Conservation (phyloP, 2,888 invertebrate genomes). For the Desoria tigrina region DNA sequence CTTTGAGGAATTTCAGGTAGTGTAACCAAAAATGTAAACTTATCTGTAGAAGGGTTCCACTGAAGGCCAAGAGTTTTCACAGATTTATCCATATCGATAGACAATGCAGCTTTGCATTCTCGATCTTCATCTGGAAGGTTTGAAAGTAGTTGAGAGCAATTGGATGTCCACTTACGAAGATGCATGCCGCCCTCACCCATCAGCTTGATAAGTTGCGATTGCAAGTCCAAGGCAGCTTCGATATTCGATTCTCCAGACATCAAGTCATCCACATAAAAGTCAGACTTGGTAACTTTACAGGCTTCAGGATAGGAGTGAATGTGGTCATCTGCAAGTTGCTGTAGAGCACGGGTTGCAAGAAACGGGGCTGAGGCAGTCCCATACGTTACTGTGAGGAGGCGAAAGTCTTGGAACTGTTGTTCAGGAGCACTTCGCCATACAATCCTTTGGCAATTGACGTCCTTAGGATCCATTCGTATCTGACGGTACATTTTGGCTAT, state of each 20-base stretch:
- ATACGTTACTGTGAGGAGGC: constrained; percentile 55
- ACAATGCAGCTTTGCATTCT: neutral
- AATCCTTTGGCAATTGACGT: constrained; percentile 55
- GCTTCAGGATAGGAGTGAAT: constrained; percentile 24
- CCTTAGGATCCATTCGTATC: constrained; percentile 50
- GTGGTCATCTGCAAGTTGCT: constrained; percentile 53
- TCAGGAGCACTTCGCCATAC: constrained; percentile 54
- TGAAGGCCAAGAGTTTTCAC: constrained; percentile 33
- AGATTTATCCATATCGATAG: constrained; percentile 1
- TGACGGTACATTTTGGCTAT: constrained; percentile 57
- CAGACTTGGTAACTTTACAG: constrained; percentile 33
- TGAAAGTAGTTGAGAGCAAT: constrained; percentile 15
- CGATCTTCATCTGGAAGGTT: constrained; percentile 17
- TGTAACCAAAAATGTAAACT: neutral
- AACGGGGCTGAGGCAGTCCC: constrained; percentile 54
- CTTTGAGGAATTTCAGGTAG: neutral
- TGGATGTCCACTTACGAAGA: constrained; percentile 31
- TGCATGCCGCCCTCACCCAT: constrained; percentile 6
- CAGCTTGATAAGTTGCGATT: constrained; percentile 13
- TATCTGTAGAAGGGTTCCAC: constrained; percentile 31
- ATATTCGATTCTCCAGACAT: constrained; percentile 10
- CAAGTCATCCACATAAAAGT: constrained; percentile 55
- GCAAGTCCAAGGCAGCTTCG: constrained; percentile 7
- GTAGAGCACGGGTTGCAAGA: constrained; percentile 28
- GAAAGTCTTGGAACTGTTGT: constrained; percentile 39